These are phyloP conservation scores for Diorhabda sublineata DNA, from an alignment of 1,140 invertebrate species.

Conservation along the genomic window DNA sequence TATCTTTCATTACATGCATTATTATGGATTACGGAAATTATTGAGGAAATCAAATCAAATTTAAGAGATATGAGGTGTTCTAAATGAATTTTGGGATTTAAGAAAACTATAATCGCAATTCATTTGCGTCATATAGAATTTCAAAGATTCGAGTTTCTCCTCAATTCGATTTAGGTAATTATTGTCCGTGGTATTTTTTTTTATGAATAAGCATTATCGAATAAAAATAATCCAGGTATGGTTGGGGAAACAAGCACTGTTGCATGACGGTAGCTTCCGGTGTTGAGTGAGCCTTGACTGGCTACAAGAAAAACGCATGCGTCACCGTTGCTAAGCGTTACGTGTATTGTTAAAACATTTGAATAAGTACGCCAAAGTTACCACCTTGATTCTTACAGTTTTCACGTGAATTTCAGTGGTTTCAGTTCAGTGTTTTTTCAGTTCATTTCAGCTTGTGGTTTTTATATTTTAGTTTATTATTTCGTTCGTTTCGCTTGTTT, in stretches of 20 bases:
- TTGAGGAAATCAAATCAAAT: too few species aligned
- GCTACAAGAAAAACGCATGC: slow-evolving; percentile 36
- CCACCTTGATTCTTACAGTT: slow-evolving; percentile 42
- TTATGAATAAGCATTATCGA: slow-evolving; percentile 22
- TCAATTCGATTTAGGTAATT: neutral
- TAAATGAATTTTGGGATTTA: too few species aligned
- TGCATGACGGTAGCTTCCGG: slow-evolving; percentile 46
- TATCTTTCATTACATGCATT: too few species aligned
- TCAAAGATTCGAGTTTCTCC: too few species aligned
- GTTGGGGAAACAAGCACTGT: slow-evolving; percentile 42
- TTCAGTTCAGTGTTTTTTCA: slow-evolving; percentile 37
- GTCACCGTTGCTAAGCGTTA: slow-evolving; percentile 42
- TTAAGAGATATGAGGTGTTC: too few species aligned
- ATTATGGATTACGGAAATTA: too few species aligned
- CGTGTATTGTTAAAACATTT: slow-evolving; percentile 43
- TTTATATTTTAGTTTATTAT: slow-evolving; percentile 8
- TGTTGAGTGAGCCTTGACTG: slow-evolving; percentile 36
- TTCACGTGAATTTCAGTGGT: slow-evolving; percentile 44
- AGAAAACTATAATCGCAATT: too few species aligned
- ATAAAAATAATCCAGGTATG: slow-evolving; percentile 26
- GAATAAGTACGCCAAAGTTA: slow-evolving; percentile 44
- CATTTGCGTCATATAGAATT: too few species aligned
- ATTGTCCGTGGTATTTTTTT: slow-evolving; percentile 8
- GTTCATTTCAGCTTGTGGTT: slow-evolving; percentile 12
- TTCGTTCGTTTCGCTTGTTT: slow-evolving; percentile 15